Evolutionary conservation across 2,888 invertebrate species (phyloP).

Genomic region (Tromatobia lineatoria): DNA sequence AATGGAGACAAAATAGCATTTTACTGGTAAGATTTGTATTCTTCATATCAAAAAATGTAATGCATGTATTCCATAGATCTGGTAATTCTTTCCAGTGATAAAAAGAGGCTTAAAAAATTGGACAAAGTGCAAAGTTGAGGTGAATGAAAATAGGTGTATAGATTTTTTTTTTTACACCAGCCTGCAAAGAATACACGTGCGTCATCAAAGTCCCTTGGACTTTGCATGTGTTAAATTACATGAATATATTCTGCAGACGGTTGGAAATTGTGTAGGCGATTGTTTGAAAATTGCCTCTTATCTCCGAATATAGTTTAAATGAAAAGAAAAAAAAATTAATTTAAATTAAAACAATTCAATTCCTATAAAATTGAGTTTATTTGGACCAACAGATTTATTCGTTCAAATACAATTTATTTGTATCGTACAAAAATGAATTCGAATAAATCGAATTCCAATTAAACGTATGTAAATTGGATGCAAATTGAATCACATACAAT

Average conservation of each 20-base stretch:
- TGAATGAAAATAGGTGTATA: conserved; percentile 4
- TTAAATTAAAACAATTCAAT: too few species aligned
- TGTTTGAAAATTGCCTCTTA: too few species aligned
- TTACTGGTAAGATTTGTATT: conserved; percentile 92
- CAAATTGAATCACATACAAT: too few species aligned
- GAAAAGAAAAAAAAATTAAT: too few species aligned
- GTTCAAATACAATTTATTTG: too few species aligned
- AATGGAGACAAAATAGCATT: conserved; percentile 96
- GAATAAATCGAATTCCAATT: too few species aligned
- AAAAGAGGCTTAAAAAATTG: not conserved
- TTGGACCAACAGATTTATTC: too few species aligned
- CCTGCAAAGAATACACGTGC: not conserved
- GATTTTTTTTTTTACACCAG: not conserved
- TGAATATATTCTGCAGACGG: not conserved
- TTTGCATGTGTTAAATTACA: conserved; percentile 47
- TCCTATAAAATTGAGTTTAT: too few species aligned
- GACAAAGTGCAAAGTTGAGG: not conserved
- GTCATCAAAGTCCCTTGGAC: conserved; percentile 51
- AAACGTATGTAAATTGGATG: too few species aligned
- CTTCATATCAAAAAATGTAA: not conserved
- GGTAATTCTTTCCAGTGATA: not conserved
- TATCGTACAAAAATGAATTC: too few species aligned
- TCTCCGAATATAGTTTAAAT: conserved; percentile 33
- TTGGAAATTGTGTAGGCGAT: too few species aligned
- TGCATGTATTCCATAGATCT: not conserved